Evolutionary conservation across 2,113 vertebrate species (phyloP), one percentile per base, ranked within the genome.

Genomic region (Syngnathoides biaculeatus): DNA sequence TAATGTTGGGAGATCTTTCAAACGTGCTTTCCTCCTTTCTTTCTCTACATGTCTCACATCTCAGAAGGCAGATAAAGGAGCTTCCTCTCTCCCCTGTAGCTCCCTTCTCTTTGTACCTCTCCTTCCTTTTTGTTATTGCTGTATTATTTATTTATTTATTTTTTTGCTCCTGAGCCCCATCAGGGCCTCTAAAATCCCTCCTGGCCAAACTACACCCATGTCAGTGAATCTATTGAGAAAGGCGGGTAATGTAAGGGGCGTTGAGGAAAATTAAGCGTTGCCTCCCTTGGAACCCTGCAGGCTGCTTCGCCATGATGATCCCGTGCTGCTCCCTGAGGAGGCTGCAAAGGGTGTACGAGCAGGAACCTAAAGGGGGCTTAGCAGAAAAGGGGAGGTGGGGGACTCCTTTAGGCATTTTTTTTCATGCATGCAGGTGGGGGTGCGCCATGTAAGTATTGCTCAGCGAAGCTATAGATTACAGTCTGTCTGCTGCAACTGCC

Each of bases 381-480:
- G 61, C 43, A 7, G 45, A 68, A 9, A 15, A 50, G n/a, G 7
- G 40, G 39, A 2, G 48, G 40, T 55, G 24, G 45, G 50, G 64
- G 27, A 12, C 22, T 20, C 27, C 45, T 79, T 71, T 79, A 26
- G 30, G 59, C 67, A 64, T 72, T 68, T 67, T 72, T 6, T 58
- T 35, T 35, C 30, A 59, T 22, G 67, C 22, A 48, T 52, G 58
- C 47, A 43, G 71, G 55, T 26, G 43, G 48, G 45, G 60, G 68
- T 42, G 68, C 5, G 53, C 7, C 43, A 55, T 77, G 69, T 79
- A 83, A 87, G 84, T 83, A 83, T 79, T 79, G 84, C 83, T 76
- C 69, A 69, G 75, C 56, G 59, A 85, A 73, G 77, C 81, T 86
- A 88, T 89, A 88, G 83, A 88, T 89, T 85, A 86, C 84, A 27